Evolutionary conservation across 2,888 invertebrate genomes (phyloP), one percentile per base, ranked within the genome.

Genomic region (Amphipyra tragopoginis): DNA sequence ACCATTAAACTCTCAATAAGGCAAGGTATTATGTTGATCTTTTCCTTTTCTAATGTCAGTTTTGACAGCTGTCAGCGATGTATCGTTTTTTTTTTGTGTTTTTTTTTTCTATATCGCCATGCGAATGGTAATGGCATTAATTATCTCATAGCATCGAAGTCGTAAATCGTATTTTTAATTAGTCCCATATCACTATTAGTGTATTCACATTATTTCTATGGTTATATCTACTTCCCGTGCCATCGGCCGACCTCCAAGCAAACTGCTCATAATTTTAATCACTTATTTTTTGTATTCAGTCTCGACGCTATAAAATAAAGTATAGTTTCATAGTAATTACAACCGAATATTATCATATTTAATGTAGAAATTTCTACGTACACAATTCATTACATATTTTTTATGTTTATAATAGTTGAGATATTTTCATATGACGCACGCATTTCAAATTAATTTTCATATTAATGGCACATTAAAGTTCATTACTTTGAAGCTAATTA

Each of bases 141-240:
- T 86, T 82, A 86, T 83, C 79, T 76, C 47, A 69, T 72, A 68
- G 75, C 70, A 72, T 69, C 73, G 74, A 65, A 58, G 65, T 77
- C 82, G 77, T 87, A 84, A 86, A 87, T 86, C 80, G 81, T 82
- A 73, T 67, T 72, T 80, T 82, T 85, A 85, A 85, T 85, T 82
- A 81, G 76, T 73, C 72, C 71, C 66, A 77, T 76, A 82, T 78
- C 57, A 79, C 66, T 77, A 77, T 79, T 74, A 77, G 74, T 58
- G 21, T 21, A 80, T 83, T 78, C 80, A 75, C 75, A 75, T 79
- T 81, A 84, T 83, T 78, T 83, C 79, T 83, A 82, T 82, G 75
- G 77, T 83, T 80, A 82, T 79, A 70, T 78, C 71, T 49, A 80
- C 81, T 86, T 88, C 88, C 88, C 82, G 85, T 81, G 84, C 62